Evolutionary conservation across 2,888 invertebrate genomes (phyloP).

Genomic region (Eupelmus urozonus): DNA sequence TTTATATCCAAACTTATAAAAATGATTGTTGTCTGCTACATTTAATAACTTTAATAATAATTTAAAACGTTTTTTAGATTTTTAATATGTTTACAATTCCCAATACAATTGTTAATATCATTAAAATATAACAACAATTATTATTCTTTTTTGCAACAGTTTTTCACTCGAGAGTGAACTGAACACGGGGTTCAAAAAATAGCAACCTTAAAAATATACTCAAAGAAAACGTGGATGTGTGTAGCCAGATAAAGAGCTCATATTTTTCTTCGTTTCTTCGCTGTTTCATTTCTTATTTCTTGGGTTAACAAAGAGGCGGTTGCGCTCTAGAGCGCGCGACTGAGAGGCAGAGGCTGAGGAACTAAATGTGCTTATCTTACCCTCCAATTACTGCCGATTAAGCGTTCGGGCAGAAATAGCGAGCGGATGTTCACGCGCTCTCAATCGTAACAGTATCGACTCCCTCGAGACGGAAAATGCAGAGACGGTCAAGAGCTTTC

Average conservation of each 20-base stretch:
- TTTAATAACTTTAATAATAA: too few species aligned
- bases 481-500: constrained; percentile 30
- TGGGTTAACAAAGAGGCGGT: not conserved
- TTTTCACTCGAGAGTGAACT: too few species aligned
- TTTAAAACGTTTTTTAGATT: too few species aligned
- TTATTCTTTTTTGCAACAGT: too few species aligned
- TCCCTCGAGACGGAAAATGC: constrained; percentile 38
- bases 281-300: not conserved
- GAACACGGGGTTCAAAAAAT: not conserved
- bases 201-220: too few species aligned
- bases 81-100: too few species aligned
- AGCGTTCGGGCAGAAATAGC: constrained; percentile 51
- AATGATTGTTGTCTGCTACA: too few species aligned
- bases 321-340: not conserved
- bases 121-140: too few species aligned
- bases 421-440: not conserved
- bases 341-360: not conserved
- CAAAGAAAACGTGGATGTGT: not conserved
- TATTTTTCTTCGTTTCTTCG: constrained; percentile 5
- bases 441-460: constrained; percentile 31
- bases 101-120: too few species aligned
- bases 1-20: too few species aligned
- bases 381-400: constrained; percentile 67
- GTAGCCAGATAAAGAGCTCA: not conserved
- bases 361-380: constrained; percentile 53